These are phyloP conservation scores for Sphaerodactylus townsendi DNA, from an alignment of 2,113 vertebrate genomes.

Conservation along the genomic window DNA sequence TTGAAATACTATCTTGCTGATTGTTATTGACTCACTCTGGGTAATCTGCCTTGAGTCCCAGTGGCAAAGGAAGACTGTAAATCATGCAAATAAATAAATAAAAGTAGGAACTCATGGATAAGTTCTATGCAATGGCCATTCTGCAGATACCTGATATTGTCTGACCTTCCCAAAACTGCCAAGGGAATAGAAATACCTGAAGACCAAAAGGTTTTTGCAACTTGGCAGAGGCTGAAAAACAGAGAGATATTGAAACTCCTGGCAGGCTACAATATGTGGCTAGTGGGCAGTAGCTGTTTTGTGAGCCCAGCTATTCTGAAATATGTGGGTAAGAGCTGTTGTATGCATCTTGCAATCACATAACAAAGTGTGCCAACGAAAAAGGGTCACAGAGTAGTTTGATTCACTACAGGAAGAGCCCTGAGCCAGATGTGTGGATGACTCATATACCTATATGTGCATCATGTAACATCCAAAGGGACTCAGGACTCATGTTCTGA, in stretches of 20 bases:
- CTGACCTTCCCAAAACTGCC: too few species aligned
- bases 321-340: too few species aligned
- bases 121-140: too few species aligned
- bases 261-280: neutral
- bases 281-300: neutral
- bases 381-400: neutral
- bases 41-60: too few species aligned
- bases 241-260: neutral
- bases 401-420: neutral
- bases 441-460: neutral
- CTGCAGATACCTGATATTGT: too few species aligned
- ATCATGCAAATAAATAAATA: too few species aligned
- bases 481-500: neutral
- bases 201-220: too few species aligned
- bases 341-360: neutral
- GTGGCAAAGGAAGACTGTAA: too few species aligned
- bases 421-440: neutral
- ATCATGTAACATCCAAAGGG: neutral
- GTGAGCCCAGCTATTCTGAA: neutral
- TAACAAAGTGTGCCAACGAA: neutral
- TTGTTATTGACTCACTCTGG: too few species aligned
- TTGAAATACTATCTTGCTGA: too few species aligned
- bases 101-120: too few species aligned
- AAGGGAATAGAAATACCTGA: too few species aligned
- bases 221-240: neutral